These are phyloP conservation scores for Drosophila leontia DNA, from an alignment of 1,140 invertebrate species.

Conservation along the genomic window DNA sequence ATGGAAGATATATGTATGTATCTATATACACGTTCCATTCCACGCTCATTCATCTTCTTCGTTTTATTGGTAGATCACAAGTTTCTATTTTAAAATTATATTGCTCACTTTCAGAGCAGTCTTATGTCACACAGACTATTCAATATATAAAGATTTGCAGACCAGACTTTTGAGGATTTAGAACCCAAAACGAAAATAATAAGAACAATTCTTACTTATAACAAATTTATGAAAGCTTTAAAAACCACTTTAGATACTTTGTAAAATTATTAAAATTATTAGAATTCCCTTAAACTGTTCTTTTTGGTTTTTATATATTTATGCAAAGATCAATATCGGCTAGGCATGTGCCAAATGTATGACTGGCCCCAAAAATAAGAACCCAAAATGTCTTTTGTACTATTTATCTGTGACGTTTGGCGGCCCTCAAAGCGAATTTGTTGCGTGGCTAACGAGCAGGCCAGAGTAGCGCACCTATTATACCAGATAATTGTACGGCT, in stretches of 20 bases:
- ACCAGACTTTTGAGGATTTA: not conserved
- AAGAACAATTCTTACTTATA: not conserved
- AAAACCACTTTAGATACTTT: not conserved
- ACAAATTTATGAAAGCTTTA: not conserved
- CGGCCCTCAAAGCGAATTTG: constrained; percentile 46
- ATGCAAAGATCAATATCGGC: constrained; percentile 14
- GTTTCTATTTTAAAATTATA: constrained; percentile 42
- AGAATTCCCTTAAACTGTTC: not conserved
- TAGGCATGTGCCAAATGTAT: constrained; percentile 5
- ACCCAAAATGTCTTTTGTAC: constrained; percentile 1
- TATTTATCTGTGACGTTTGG: constrained; percentile 53
- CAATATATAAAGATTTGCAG: not conserved
- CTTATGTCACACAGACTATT: constrained; percentile 34
- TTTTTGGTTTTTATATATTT: not conserved
- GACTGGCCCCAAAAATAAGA: constrained; percentile 16
- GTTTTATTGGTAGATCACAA: constrained; percentile 21
- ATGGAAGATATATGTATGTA: not conserved
- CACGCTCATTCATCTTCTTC: constrained; percentile 1
- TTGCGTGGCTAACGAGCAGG: constrained; percentile 46
- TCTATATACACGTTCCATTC: constrained; percentile 5
- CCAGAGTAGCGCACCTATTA: constrained; percentile 7
- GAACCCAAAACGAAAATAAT: not conserved
- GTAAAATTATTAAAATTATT: too few relatives aligned
- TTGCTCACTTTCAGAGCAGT: constrained; percentile 22
- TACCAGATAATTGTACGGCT: constrained; percentile 37